Base-by-base conservation (phyloP, 2,113 vertebrate species). In the Circaetus gallicus region DNA sequence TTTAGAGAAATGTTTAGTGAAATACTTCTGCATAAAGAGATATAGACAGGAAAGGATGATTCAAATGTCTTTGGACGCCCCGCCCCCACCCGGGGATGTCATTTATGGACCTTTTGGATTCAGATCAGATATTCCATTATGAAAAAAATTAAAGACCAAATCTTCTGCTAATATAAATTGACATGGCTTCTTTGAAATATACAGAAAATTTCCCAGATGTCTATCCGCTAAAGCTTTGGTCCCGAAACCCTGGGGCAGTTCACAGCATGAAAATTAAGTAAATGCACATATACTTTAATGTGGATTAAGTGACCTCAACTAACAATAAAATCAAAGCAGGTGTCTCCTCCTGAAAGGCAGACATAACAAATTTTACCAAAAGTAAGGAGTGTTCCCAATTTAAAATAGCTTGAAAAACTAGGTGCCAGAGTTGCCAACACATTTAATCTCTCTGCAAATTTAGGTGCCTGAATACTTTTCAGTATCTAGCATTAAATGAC, bases 1-100 rank as follows among this genome's bases (percentile, higher is more conserved):
- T 88, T 89, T 86, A 70, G 81, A 79, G 53, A 96, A 95, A 90
- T 58, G 43, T 56, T 93, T 65, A 40, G 59, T 71, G n/a, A 97
- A 90, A 91, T 62, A 89, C 31, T 92, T 93, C 72, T 81, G 59
- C 82, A 63, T 38, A 74, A 73, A 88, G 59, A 90, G 42, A 86
- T 32, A 29, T 1, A 78, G 47, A 69, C 12, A 58, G 38, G 32
- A 90, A 95, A 78, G 40, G 18, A 67, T 29, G 62, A 95, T 42
- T 77, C 58, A 50, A 38, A 52, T 28, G 31, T 71, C 56, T 85
- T 84, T 63, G 29, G 36, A 17, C 1, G 0, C 16, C 59, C 34
- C 0, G 0, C 15, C 36, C 47, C 53, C 14, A 43, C 16, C 77
- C 4, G 11, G 10, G 38, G 22, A 69, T 67, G 25, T 43, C 50